Evolutionary conservation across 2,888 invertebrate genomes (phyloP).

Genomic region (Tyria jacobaeae): DNA sequence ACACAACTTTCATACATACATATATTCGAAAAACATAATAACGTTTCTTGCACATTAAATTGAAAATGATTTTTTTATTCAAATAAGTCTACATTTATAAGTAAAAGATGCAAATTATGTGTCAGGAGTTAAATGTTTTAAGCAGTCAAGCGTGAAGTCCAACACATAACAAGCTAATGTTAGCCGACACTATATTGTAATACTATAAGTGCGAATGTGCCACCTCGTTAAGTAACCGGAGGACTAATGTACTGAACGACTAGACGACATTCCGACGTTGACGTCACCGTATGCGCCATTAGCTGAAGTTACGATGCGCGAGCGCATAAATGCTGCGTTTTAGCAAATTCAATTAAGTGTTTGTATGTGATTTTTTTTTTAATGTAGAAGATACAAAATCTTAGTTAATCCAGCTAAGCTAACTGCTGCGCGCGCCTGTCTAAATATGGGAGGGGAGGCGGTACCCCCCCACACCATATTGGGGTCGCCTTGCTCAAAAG

Average conservation of each 20-base stretch:
- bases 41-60: too few species aligned
- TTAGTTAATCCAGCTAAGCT: too few species aligned
- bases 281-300: conserved; percentile 27
- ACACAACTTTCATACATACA: too few species aligned
- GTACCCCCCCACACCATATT: too few species aligned
- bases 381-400: too few species aligned
- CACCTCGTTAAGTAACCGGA: conserved; percentile 26
- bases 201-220: conserved; percentile 16
- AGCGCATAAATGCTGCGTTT: conserved; percentile 1
- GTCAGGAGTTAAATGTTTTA: not conserved
- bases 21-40: too few species aligned
- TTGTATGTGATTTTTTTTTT: too few species aligned
- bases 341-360: too few species aligned
- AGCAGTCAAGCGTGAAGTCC: conserved; percentile 10
- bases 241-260: conserved; percentile 29
- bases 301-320: conserved; percentile 13
- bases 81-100: not conserved
- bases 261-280: conserved; percentile 38
- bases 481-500: too few species aligned
- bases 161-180: not conserved
- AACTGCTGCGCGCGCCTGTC: too few species aligned
- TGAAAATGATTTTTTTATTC: too few species aligned
- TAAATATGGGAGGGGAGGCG: too few species aligned
- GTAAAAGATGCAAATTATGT: not conserved
- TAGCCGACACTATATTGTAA: conserved; percentile 4